These are phyloP conservation scores for Leuctra nigra DNA, from an alignment of 2,888 invertebrate species.

Conservation along the genomic window DNA sequence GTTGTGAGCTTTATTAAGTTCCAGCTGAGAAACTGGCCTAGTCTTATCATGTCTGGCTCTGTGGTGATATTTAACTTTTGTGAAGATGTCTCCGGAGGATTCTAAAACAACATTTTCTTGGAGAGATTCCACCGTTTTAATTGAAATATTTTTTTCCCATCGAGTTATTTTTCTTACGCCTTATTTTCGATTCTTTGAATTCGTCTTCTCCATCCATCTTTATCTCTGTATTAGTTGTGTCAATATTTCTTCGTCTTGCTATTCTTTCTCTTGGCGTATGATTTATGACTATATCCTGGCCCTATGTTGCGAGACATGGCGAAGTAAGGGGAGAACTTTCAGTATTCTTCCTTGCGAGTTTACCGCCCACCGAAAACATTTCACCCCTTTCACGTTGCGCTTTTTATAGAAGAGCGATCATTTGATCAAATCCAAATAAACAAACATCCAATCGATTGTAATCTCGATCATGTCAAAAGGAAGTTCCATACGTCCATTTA, in stretches of 20 bases:
- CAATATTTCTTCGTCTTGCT: conserved; percentile 13
- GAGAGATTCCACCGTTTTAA: conserved; percentile 5
- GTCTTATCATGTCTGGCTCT: background rate
- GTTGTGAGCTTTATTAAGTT: conserved; percentile 4
- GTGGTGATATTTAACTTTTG: conserved; percentile 1
- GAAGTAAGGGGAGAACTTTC: background rate
- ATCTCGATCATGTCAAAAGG: background rate
- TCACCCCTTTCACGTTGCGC: background rate
- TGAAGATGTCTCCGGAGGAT: background rate
- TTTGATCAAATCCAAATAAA: conserved; percentile 17
- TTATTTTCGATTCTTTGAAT: background rate
- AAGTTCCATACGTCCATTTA: conserved; percentile 13
- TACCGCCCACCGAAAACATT: background rate
- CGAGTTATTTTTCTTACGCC: background rate
- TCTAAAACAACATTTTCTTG: conserved; percentile 1
- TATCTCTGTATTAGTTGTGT: conserved; percentile 16
- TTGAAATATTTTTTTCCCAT: background rate
- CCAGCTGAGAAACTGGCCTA: background rate
- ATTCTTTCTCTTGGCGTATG: conserved; percentile 4
- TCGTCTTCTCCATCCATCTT: background rate
- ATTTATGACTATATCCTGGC: conserved; percentile 1
- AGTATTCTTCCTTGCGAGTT: background rate
- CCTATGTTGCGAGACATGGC: background rate
- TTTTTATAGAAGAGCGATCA: conserved; percentile 7
- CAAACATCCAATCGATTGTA: conserved; percentile 12